A percentile compares a stretch with the other conserved stretches of the same genome.
Evolutionary conservation across 2,888 invertebrate genomes (phyloP).

Genomic region (Heliconius cydno): DNA sequence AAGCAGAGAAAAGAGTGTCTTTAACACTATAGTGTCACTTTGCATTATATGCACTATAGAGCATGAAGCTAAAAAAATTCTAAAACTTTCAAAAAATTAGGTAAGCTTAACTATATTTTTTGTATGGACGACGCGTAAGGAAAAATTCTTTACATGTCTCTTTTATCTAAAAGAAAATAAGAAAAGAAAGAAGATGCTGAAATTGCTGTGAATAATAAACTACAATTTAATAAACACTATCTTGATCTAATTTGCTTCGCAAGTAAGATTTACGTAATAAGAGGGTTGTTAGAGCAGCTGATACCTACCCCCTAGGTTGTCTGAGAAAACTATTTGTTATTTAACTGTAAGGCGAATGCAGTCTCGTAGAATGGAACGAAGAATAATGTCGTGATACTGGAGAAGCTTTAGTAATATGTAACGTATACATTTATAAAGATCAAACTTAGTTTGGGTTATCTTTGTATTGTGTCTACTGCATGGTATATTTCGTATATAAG

Average conservation of each 20-base stretch:
- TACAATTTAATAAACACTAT: slow-evolving; percentile 5
- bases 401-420: slow-evolving; percentile 27
- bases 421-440: slow-evolving; percentile 32
- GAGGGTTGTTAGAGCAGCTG: slow-evolving; percentile 29
- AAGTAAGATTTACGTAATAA: slow-evolving; percentile 25
- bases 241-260: slow-evolving; percentile 20
- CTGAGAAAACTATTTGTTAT: slow-evolving; percentile 37
- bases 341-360: slow-evolving; percentile 44
- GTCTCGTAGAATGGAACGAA: slow-evolving; percentile 33
- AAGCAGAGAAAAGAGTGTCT: not conserved
- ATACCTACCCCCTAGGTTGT: slow-evolving; percentile 7
- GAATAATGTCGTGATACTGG: slow-evolving; percentile 28
- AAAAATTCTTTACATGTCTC: not conserved
- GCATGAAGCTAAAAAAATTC: not conserved
- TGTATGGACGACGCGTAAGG: not conserved
- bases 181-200: not conserved
- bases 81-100: too few relatives aligned
- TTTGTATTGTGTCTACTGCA: too few relatives aligned
- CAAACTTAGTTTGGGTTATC: too few relatives aligned
- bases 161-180: not conserved
- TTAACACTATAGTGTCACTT: not conserved
- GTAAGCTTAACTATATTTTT: not conserved
- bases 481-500: too few relatives aligned
- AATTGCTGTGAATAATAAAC: not conserved
- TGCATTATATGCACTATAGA: not conserved